These are phyloP conservation scores for Eospalax fontanierii DNA, from an alignment of 2,797 vertebrate species.

Conservation along the genomic window DNA sequence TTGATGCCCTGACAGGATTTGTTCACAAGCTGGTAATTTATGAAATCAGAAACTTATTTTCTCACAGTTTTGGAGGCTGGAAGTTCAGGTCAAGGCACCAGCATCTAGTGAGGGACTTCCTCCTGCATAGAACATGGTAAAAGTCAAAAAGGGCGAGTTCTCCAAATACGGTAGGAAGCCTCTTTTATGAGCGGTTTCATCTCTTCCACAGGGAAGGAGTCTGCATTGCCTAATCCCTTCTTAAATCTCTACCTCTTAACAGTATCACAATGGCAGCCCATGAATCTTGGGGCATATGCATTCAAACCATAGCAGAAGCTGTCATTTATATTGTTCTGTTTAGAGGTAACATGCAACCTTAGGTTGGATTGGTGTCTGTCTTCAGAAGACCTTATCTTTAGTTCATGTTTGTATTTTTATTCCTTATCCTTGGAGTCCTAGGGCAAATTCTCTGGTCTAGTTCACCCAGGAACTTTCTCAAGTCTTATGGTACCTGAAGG, in stretches of 20 bases:
- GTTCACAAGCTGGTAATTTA: not conserved
- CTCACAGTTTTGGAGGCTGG: not conserved
- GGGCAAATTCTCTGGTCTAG: not conserved
- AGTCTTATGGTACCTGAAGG: not conserved
- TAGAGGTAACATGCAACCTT: not conserved
- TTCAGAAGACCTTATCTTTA: not conserved
- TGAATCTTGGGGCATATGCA: not conserved
- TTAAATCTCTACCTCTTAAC: not conserved
- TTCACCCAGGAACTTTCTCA: not conserved
- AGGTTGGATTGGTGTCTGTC: not conserved
- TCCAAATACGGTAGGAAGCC: not conserved
- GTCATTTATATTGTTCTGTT: not conserved
- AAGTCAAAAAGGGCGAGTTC: not conserved
- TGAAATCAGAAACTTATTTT: not conserved
- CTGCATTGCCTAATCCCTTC: not conserved
- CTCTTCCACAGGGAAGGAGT: not conserved
- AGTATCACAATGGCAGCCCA: not conserved
- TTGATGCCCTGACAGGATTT: not conserved
- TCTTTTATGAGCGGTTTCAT: not conserved
- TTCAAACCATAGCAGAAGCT: not conserved
- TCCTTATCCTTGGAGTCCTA: not conserved
- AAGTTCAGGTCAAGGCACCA: not conserved
- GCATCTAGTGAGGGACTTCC: not conserved
- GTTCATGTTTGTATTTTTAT: not conserved
- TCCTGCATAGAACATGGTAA: fast-evolving